Percentiles rank a stretch among this genome's conserved stretches.
Evolutionary conservation across 2,888 invertebrate genomes (phyloP).

Genomic region (Acanthosoma haemorrhoidale): DNA sequence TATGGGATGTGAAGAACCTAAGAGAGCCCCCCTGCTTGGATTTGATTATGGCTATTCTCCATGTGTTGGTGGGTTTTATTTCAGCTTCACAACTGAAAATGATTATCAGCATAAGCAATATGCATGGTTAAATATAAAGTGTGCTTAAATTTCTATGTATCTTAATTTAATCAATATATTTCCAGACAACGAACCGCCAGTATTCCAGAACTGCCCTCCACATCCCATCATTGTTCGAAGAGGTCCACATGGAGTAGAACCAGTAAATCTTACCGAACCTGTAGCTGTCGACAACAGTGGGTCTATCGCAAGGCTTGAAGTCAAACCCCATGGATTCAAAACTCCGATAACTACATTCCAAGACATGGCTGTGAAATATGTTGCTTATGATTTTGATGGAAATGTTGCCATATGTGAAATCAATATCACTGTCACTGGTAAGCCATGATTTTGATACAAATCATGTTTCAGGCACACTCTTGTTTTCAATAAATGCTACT

Average conservation of each 20-base stretch:
- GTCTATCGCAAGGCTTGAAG: conserved; percentile 85
- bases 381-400: conserved; percentile 95
- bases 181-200: conserved; percentile 88
- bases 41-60: conserved; percentile 91
- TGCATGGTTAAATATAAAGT: not conserved
- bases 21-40: conserved; percentile 74
- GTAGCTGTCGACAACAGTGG: conserved; percentile 93
- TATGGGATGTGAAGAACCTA: conserved; percentile 90
- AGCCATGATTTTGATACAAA: not conserved
- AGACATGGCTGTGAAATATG: conserved; percentile 88
- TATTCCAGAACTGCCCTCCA: conserved; percentile 93
- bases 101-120: not conserved
- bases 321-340: conserved; percentile 84
- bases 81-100: not conserved
- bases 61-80: conserved; percentile 64
- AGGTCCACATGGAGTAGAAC: conserved; percentile 79
- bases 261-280: conserved; percentile 90
- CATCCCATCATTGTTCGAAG: conserved; percentile 85
- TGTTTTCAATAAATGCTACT: not conserved
- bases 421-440: conserved; percentile 81
- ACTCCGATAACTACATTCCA: conserved; percentile 83
- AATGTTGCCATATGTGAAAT: conserved; percentile 97
- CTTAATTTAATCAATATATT: conserved; percentile 40
- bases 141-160: not conserved
- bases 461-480: not conserved